Conservation (phyloP, 2,113 vertebrate species). For the Neodontobutis hainanensis region DNA sequence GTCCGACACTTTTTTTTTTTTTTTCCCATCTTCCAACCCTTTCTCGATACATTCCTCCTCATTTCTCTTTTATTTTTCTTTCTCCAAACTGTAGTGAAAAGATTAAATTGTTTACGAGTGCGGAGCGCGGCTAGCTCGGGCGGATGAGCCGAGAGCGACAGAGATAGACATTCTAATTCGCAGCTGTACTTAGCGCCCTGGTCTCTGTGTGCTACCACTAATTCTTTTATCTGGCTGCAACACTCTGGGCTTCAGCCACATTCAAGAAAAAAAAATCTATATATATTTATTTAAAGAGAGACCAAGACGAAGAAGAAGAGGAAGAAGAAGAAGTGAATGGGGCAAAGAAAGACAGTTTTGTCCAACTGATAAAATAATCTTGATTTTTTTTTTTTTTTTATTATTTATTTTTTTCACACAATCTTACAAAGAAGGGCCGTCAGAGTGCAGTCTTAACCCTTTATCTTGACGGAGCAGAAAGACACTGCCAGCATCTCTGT, state of each 20-base stretch:
- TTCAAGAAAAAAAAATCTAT: conserved; percentile 67
- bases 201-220: conserved; percentile 91
- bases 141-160: conserved; percentile 95
- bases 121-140: conserved; percentile 86
- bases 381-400: conserved; percentile 75
- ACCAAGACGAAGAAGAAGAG: conserved; percentile 53
- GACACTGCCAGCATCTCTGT: conserved; percentile 87
- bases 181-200: conserved; percentile 87
- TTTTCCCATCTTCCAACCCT: background rate
- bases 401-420: conserved; percentile 10
- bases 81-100: conserved; percentile 94
- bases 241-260: conserved; percentile 96
- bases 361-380: conserved; percentile 95
- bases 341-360: conserved; percentile 82
- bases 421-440: conserved; percentile 86
- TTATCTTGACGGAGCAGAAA: conserved; percentile 99
- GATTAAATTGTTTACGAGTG: conserved; percentile 99
- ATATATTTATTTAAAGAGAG: conserved; percentile 41
- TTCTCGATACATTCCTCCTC: conserved; percentile 9
- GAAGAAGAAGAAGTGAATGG: conserved; percentile 75
- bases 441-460: conserved; percentile 97
- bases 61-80: conserved; percentile 81
- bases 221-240: conserved; percentile 99
- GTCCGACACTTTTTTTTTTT: conserved; percentile 76
- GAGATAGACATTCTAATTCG: conserved; percentile 99